These are phyloP conservation scores for Clusia tigrina DNA, from an alignment of 2,888 invertebrate species.

Conservation along the genomic window DNA sequence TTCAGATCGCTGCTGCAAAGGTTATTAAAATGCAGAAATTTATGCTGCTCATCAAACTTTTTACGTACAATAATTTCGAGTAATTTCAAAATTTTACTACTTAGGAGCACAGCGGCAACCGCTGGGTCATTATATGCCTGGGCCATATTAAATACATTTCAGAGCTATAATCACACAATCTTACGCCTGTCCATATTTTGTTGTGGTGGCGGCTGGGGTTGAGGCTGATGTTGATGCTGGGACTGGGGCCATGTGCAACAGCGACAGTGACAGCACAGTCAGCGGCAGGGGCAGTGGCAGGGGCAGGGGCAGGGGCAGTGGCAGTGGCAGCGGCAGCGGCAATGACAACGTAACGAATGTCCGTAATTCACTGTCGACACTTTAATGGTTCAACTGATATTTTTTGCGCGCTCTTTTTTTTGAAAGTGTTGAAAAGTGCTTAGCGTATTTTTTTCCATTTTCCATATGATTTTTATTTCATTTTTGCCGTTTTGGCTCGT, in stretches of 20 bases:
- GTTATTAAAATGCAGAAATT: too few relatives aligned
- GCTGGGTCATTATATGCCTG: conserved; percentile 5
- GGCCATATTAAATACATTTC: conserved; percentile 18
- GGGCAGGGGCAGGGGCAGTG: too few relatives aligned
- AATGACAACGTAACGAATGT: conserved; percentile 26
- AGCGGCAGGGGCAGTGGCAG: too few relatives aligned
- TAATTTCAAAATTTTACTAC: too few relatives aligned
- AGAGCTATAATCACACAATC: conserved; percentile 19
- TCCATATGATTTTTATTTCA: conserved; percentile 16
- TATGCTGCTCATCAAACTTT: too few relatives aligned
- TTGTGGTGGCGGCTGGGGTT: conserved; percentile 10
- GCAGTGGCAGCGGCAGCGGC: too few relatives aligned
- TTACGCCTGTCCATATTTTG: conserved; percentile 20
- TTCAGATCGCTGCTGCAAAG: too few relatives aligned
- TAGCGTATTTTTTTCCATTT: conserved; percentile 19
- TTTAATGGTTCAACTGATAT: conserved; percentile 32
- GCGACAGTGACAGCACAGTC: too few relatives aligned
- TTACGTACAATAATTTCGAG: too few relatives aligned
- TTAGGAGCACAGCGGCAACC: too few relatives aligned
- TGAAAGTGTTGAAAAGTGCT: conserved; percentile 37
- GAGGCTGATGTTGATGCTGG: too few relatives aligned
- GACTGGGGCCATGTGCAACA: too few relatives aligned
- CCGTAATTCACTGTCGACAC: conserved; percentile 36
- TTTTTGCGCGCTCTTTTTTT: conserved; percentile 28
- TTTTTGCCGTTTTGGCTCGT: conserved; percentile 13